Evolutionary conservation across 2,797 vertebrate genomes (phyloP), one percentile per base, ranked within the genome.

Genomic region (Ceyx erithaca): DNA sequence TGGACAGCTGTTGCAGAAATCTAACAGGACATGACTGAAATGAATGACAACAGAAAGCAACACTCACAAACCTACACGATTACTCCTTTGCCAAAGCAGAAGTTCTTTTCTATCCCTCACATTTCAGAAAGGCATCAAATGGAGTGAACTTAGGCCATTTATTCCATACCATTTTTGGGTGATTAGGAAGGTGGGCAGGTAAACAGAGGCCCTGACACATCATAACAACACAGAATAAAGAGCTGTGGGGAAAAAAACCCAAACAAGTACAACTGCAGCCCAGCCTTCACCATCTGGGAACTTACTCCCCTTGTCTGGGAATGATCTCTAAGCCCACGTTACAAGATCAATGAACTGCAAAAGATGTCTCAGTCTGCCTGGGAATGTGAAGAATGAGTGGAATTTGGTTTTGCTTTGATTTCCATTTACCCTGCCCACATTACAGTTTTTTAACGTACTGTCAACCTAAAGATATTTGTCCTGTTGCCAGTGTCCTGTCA

Each of bases 331-430:
- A 84, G 48, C 37, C 57, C 49, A 68, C 2, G 40, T 67, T 87
- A 79, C 72, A 93, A 87, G 87, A 92, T 80, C 93, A 94, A 85
- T 92, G 93, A 92, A 85, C 79, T 94, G 90, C 52, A 76, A 92
- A 93, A 84, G 89, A 95, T 85, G 71, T 91, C 85, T 93, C 67
- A 85, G 85, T 88, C 82, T 92, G 91, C 85, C 54, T 71, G 82
- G 33, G 82, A 95, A 94, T 89, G 63, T 90, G 73, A 96, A 92
- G 85, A 96, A 96, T 80, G 85, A 89, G 52, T 71, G 76, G 90
- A 93, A 96, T 95, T 64, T 52, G 67, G 57, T 64, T 94, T 82
- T 93, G 79, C 85, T 96, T 95, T 95, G 82, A 94, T 95, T 94
- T 95, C 85, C 79, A 33, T 67, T 87, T 92, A 73, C 22, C 35